Conservation (phyloP, 2,797 vertebrate genomes). For the Brachyrhaphis roseni region DNA sequence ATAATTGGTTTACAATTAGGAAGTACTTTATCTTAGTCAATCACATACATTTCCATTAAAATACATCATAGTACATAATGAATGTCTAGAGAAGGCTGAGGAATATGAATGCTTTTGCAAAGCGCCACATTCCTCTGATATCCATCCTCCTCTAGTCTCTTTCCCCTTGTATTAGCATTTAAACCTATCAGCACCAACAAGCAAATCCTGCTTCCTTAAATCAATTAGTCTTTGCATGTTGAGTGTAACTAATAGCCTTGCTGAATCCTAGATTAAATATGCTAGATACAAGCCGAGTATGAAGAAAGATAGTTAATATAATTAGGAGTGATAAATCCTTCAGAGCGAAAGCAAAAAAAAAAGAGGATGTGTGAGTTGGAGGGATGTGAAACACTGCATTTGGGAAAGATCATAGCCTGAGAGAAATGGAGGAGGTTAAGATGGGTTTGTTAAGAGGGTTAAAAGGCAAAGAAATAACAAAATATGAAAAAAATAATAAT, state of each 20-base stretch:
- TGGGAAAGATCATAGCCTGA: slow-evolving; percentile 24
- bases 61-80: background rate
- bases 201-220: slow-evolving; percentile 70
- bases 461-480: slow-evolving; percentile 37
- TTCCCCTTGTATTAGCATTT: slow-evolving; percentile 48
- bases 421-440: slow-evolving; percentile 40
- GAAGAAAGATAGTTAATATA: slow-evolving; percentile 73
- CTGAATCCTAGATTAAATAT: slow-evolving; percentile 79
- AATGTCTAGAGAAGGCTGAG: background rate
- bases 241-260: slow-evolving; percentile 78
- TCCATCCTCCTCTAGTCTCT: slow-evolving; percentile 23
- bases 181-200: slow-evolving; percentile 64
- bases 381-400: background rate
- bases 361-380: background rate
- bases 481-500: background rate
- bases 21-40: background rate
- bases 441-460: slow-evolving; percentile 34
- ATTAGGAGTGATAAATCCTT: slow-evolving; percentile 77
- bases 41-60: background rate
- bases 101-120: background rate
- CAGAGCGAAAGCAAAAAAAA: slow-evolving; percentile 12
- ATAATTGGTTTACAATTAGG: too few species aligned
- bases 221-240: slow-evolving; percentile 75
- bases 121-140: slow-evolving; percentile 13
- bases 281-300: slow-evolving; percentile 71